Percentiles rank a stretch among this genome's conserved stretches.
These are phyloP conservation scores for Selenia dentaria DNA, from an alignment of 2,888 invertebrate genomes.

Conservation along the genomic window DNA sequence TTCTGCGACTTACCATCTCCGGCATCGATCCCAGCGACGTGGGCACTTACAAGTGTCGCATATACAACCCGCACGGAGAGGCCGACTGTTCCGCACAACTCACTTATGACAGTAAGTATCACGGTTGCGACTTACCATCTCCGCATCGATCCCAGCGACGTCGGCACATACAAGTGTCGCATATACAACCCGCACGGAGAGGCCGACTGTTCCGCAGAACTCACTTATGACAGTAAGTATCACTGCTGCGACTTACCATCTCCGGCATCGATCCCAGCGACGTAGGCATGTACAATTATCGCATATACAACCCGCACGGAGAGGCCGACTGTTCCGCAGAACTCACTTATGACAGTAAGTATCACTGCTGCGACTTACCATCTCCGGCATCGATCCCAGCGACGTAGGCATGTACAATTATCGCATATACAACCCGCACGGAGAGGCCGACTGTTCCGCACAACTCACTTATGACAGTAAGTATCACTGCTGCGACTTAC, in stretches of 20 bases:
- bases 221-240: conserved; percentile 91
- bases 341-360: conserved; percentile 92
- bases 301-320: conserved; percentile 93
- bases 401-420: conserved; percentile 95
- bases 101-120: conserved; percentile 90
- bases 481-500: conserved; percentile 39
- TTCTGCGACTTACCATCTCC: conserved; percentile 91
- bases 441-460: conserved; percentile 92
- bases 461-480: conserved; percentile 92
- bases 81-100: conserved; percentile 92
- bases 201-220: conserved; percentile 90
- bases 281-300: conserved; percentile 93
- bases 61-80: conserved; percentile 94
- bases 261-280: conserved; percentile 91
- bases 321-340: conserved; percentile 92
- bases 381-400: conserved; percentile 90
- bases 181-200: conserved; percentile 94
- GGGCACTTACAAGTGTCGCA: conserved; percentile 93
- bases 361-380: conserved; percentile 89
- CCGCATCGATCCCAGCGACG: conserved; percentile 86
- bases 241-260: conserved; percentile 91
- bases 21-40: conserved; percentile 92
- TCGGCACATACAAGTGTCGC: conserved; percentile 93
- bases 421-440: conserved; percentile 93
- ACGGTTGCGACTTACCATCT: neutral